Evolutionary conservation across 2,888 invertebrate genomes (phyloP).

Genomic region (Odontothrips loti): DNA sequence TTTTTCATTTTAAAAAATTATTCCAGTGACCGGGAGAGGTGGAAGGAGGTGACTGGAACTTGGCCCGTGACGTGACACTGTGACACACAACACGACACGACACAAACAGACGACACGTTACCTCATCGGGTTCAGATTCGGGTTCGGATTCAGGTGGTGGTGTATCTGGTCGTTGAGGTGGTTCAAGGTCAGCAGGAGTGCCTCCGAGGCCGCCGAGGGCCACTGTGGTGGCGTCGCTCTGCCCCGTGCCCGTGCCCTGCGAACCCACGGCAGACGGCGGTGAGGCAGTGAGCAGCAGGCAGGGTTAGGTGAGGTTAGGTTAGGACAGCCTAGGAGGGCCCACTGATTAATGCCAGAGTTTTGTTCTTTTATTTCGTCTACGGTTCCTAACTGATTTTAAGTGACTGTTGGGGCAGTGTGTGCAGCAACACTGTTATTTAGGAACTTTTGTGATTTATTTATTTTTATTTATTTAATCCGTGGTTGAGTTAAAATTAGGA

Average conservation of each 20-base stretch:
- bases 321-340: neutral
- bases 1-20: too few species aligned
- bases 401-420: too few species aligned
- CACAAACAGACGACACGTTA: constrained; percentile 40
- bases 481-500: neutral
- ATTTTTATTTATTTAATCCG: too few species aligned
- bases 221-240: constrained; percentile 19
- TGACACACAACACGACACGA: neutral
- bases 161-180: neutral
- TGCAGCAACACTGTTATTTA: too few species aligned
- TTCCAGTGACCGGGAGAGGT: too few species aligned
- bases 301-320: neutral
- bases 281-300: too few species aligned
- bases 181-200: neutral
- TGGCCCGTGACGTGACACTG: neutral
- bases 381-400: too few species aligned
- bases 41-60: neutral
- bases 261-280: neutral
- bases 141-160: neutral
- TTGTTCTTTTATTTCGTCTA: too few species aligned
- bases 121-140: constrained; percentile 42
- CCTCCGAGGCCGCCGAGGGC: neutral
- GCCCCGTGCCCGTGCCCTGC: neutral
- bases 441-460: neutral
- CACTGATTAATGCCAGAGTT: too few species aligned